Conservation (phyloP, 2,113 vertebrate genomes). For the Passerina amoena region DNA sequence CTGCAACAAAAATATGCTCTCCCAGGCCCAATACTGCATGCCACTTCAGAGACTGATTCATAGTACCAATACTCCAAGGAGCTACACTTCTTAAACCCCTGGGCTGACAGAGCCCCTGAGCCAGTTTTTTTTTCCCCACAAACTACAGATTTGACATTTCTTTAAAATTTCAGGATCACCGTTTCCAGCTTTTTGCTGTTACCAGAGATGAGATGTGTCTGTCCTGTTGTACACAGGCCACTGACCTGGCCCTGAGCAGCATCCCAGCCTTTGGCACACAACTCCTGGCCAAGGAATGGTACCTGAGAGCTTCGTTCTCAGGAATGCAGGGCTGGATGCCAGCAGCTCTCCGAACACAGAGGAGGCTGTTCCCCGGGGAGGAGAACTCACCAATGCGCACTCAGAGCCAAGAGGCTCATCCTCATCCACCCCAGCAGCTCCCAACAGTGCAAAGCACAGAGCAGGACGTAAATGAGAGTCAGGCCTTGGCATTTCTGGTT, state of each 20-base stretch:
- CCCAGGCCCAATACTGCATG: background rate
- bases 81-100: background rate
- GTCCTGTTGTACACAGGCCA: background rate
- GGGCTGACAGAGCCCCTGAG: background rate
- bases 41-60: background rate
- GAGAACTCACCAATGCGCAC: background rate
- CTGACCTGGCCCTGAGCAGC: background rate
- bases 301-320: background rate
- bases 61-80: background rate
- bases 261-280: accelerated
- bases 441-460: background rate
- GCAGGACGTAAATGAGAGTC: background rate
- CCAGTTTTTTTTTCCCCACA: background rate
- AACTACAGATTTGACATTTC: background rate
- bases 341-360: background rate
- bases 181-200: background rate
- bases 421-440: background rate
- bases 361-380: background rate
- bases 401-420: background rate
- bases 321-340: background rate
- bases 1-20: background rate
- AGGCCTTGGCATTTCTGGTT: background rate
- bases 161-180: background rate
- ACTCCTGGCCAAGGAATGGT: accelerated
- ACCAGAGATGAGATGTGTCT: background rate